These are phyloP conservation scores for Phalacrocorax pelagicus DNA, from an alignment of 2,113 vertebrate genomes.

Conservation along the genomic window DNA sequence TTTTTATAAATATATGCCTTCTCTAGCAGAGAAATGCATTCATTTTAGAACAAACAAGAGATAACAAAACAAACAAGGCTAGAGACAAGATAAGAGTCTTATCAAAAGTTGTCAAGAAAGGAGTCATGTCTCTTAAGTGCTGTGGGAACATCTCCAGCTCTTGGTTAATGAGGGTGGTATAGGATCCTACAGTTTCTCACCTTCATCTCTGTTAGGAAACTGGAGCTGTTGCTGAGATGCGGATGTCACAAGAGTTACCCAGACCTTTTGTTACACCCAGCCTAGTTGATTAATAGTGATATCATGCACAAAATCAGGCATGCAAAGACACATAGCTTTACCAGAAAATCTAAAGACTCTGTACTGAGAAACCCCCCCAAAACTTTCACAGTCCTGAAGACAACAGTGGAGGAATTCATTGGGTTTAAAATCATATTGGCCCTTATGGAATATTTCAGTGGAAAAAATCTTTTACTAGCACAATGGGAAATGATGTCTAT, in stretches of 20 bases:
- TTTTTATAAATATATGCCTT: background rate
- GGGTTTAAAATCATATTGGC: background rate
- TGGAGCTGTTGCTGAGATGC: background rate
- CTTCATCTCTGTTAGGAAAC: background rate
- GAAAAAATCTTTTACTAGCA: background rate
- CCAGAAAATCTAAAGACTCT: background rate
- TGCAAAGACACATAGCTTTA: fast-evolving
- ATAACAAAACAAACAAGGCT: background rate
- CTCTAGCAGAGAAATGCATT: background rate
- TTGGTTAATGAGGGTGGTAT: background rate
- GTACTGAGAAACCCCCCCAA: background rate
- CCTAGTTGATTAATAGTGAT: background rate
- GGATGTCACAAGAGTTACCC: background rate
- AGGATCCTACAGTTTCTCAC: background rate
- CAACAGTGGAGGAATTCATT: background rate
- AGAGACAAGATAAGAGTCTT: background rate
- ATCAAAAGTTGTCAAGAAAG: no score
- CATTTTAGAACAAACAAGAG: background rate
- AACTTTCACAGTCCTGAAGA: background rate
- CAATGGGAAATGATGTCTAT: background rate
- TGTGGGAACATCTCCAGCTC: background rate
- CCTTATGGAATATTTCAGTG: background rate
- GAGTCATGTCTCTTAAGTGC: background rate
- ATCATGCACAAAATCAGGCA: background rate
- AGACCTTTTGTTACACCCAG: background rate